Percentiles rank a stretch among this genome's conserved stretches.
Evolutionary conservation across 2,797 vertebrate genomes (phyloP).

Genomic region (Etheostoma perlongum): DNA sequence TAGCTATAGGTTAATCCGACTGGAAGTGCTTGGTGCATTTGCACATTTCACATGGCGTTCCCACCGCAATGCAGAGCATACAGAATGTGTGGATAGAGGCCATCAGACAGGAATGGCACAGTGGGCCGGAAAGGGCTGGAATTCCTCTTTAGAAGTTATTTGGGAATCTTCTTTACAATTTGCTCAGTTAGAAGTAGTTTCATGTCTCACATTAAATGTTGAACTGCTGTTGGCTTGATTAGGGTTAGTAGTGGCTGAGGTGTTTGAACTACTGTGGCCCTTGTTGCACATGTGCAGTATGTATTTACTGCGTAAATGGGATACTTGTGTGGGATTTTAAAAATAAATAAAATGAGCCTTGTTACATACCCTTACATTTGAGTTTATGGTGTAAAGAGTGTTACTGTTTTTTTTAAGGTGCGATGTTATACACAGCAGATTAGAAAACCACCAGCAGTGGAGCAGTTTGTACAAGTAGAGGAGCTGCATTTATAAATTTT

Average conservation of each 20-base stretch:
- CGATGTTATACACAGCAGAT: conserved; percentile 30
- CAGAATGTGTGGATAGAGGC: conserved; percentile 54
- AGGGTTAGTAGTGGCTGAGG: conserved; percentile 10
- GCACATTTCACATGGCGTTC: conserved; percentile 79
- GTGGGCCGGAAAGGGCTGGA: conserved; percentile 73
- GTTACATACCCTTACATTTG: not conserved
- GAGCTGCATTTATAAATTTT: conserved; percentile 44
- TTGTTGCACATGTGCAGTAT: conserved; percentile 37
- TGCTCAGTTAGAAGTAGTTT: conserved; percentile 53
- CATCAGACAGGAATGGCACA: conserved; percentile 74
- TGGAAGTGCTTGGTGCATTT: conserved; percentile 79
- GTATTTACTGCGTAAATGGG: not conserved
- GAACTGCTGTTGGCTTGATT: conserved; percentile 27
- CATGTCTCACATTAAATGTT: conserved; percentile 34
- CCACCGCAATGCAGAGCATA: conserved; percentile 80
- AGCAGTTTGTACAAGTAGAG: conserved; percentile 36
- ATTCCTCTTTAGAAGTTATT: conserved; percentile 75
- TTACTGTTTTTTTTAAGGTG: conserved; percentile 21
- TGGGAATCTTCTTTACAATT: conserved; percentile 73
- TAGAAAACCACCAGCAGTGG: conserved; percentile 30
- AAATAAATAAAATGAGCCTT: too few species aligned
- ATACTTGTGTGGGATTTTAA: conserved; percentile 6
- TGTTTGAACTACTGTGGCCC: conserved; percentile 41
- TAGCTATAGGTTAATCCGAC: conserved; percentile 83
- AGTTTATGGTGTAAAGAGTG: not conserved